phyloP scores from a whole-genome alignment of 2,888 invertebrate genomes.

The Idaea dimidiata region DNA sequence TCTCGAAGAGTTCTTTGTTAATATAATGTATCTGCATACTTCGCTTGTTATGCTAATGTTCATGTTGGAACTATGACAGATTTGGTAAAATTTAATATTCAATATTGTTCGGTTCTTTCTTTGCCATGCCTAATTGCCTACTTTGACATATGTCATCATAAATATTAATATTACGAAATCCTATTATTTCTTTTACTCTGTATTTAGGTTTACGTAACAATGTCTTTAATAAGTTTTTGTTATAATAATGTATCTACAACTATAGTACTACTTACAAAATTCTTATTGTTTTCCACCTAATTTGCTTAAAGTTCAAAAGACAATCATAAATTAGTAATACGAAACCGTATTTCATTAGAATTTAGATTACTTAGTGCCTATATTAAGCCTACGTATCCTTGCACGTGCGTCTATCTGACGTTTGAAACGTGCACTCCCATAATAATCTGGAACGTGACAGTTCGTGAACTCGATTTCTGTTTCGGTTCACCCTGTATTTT shows the following conservation, averaged over 20 bases:
- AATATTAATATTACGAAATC: too few species aligned
- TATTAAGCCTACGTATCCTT: conserved; percentile 35
- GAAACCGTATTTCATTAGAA: conserved; percentile 19
- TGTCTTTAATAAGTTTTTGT: neutral
- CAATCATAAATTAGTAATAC: conserved; percentile 27
- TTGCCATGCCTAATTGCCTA: neutral
- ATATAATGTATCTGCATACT: neutral
- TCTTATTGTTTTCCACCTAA: too few species aligned
- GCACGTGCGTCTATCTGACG: conserved; percentile 41
- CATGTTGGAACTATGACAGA: neutral
- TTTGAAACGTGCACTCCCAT: conserved; percentile 30
- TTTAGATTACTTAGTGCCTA: conserved; percentile 41
- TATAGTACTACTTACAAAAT: too few species aligned
- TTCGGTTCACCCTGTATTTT: conserved; percentile 11
- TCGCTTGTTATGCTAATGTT: neutral
- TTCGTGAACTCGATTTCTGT: conserved; percentile 36
- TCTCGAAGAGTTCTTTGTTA: neutral
- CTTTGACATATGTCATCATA: too few species aligned
- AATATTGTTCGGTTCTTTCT: neutral
- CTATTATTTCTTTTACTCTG: neutral
- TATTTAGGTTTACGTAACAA: neutral
- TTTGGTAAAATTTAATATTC: neutral
- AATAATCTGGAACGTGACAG: conserved; percentile 42
- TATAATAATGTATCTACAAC: neutral
- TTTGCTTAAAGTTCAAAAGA: conserved; percentile 10